A percentile compares a stretch with the other conserved stretches of the same genome.
Evolutionary conservation across 2,888 invertebrate genomes (phyloP).

Genomic region (Troides aeacus): DNA sequence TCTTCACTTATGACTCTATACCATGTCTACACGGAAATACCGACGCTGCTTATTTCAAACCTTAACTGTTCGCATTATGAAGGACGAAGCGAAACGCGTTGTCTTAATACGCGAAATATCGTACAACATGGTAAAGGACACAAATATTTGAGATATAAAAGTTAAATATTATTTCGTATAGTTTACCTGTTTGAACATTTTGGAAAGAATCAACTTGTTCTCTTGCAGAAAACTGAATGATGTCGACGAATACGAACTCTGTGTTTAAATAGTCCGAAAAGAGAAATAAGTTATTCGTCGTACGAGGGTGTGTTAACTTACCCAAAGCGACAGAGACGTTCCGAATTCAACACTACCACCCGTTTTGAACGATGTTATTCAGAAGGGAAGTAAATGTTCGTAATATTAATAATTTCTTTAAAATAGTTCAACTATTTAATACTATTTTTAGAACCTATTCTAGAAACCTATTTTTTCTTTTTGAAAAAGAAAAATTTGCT

Average conservation of each 20-base stretch:
- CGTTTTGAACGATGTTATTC: conserved; percentile 43
- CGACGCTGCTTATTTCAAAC: too few relatives aligned
- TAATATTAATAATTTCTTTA: not conserved
- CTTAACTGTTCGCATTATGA: not conserved
- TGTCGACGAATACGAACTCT: conserved; percentile 33
- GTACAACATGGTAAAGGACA: not conserved
- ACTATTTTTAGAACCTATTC: too few relatives aligned
- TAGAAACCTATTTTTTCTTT: too few relatives aligned
- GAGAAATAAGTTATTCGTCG: conserved; percentile 53
- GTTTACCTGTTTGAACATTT: conserved; percentile 76
- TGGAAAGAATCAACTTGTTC: conserved; percentile 43
- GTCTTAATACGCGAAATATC: not conserved
- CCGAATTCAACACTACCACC: conserved; percentile 65
- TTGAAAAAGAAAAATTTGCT: too few relatives aligned
- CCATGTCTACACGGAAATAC: too few relatives aligned
- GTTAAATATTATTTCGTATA: not conserved
- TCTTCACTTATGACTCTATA: too few relatives aligned
- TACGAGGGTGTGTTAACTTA: conserved; percentile 59
- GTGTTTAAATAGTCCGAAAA: conserved; percentile 59
- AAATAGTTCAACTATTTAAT: not conserved
- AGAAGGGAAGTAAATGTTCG: conserved; percentile 40
- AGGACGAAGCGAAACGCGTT: not conserved
- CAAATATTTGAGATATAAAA: not conserved
- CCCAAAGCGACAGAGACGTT: conserved; percentile 50
- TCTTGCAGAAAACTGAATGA: conserved; percentile 49